Percentiles rank a stretch among this genome's conserved stretches.
phyloP scores from a whole-genome alignment of 2,797 vertebrate species.

The Hydrophis major region DNA sequence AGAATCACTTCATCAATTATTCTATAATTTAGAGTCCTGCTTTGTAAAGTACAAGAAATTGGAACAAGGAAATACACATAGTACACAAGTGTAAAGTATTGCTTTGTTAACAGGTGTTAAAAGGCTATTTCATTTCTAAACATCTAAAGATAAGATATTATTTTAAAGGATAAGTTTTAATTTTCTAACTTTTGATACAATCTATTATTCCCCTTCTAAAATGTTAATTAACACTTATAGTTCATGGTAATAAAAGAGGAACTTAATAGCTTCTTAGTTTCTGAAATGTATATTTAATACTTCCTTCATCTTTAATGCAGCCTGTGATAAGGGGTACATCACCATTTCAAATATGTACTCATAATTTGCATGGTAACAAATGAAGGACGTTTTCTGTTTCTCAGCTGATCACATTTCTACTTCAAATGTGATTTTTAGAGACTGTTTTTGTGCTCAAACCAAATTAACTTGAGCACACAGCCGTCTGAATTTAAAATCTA shows the following conservation, averaged over 20 bases:
- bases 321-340: conserved; percentile 34
- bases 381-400: conserved; percentile 38
- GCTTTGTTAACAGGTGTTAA: conserved; percentile 19
- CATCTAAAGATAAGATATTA: conserved; percentile 28
- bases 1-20: not conserved
- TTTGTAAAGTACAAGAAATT: conserved; percentile 17
- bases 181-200: conserved; percentile 71
- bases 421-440: conserved; percentile 42
- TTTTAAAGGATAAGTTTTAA: conserved; percentile 54
- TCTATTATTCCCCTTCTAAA: conserved; percentile 52
- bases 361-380: conserved; percentile 34
- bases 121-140: conserved; percentile 36
- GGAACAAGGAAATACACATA: not conserved
- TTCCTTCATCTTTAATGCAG: conserved; percentile 41
- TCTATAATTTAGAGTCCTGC: conserved; percentile 1
- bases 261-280: conserved; percentile 50
- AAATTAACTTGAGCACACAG: conserved; percentile 56
- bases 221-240: conserved; percentile 52
- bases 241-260: conserved; percentile 46
- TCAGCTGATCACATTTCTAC: conserved; percentile 36
- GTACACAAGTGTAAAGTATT: not conserved
- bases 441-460: conserved; percentile 60
- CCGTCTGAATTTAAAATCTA: conserved; percentile 55
- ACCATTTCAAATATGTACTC: conserved; percentile 23
- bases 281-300: conserved; percentile 44